Evolutionary conservation across 2,113 vertebrate species (phyloP).

Genomic region (Synodontis membranacea): DNA sequence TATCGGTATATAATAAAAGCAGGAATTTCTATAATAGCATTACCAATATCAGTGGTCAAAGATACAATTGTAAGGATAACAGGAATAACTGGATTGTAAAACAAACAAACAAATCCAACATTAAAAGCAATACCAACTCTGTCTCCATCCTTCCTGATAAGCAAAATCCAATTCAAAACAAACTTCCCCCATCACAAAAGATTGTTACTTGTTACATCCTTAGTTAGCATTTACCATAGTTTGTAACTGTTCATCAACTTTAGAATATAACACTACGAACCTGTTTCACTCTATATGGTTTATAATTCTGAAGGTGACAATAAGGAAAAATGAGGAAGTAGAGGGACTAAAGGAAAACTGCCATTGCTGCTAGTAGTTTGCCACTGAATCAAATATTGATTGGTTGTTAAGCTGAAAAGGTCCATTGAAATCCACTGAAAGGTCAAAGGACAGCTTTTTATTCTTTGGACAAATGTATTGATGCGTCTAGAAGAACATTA

Average conservation of each 20-base stretch:
- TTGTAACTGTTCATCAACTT: background rate
- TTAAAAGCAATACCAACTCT: background rate
- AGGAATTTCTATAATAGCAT: too few species aligned
- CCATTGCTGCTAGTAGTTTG: background rate
- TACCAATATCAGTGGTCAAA: background rate
- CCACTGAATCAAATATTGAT: background rate
- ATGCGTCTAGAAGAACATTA: background rate
- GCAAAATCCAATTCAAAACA: background rate
- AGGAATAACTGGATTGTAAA: background rate
- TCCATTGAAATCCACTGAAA: slow-evolving; percentile 5
- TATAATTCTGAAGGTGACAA: background rate
- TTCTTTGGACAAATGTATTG: background rate
- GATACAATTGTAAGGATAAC: background rate
- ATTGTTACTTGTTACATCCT: background rate
- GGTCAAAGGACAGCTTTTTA: background rate
- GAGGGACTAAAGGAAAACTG: background rate
- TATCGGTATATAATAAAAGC: background rate
- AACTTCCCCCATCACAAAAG: background rate
- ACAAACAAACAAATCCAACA: too few species aligned
- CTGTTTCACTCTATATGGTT: background rate
- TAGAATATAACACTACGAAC: background rate
- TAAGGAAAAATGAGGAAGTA: background rate
- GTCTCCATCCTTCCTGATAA: background rate
- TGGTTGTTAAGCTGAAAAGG: background rate
- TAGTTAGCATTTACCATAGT: background rate